Conservation (phyloP, 2,113 vertebrate species). For the Stigmatopora nigra region DNA sequence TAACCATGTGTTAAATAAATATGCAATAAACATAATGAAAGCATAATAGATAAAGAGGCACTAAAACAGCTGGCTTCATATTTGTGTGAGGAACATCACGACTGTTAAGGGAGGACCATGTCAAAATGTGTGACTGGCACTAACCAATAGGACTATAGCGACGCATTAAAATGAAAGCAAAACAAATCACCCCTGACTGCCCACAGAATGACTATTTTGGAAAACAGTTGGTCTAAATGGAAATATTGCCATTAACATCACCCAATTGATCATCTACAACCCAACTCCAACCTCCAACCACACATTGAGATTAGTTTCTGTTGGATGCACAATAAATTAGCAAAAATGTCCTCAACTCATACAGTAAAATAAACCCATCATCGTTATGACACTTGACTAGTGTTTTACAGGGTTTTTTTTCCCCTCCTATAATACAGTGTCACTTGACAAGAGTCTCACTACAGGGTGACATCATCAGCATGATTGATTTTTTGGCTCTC, state of each 20-base stretch:
- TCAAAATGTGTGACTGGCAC: neutral
- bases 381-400: conserved; percentile 59
- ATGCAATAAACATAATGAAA: neutral
- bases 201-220: no score
- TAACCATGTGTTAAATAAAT: neutral
- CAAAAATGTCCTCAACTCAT: conserved; percentile 37
- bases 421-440: conserved; percentile 60
- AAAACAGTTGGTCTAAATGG: no score
- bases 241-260: no score
- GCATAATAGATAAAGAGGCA: neutral
- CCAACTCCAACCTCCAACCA: neutral
- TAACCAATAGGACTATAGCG: no score
- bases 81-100: neutral
- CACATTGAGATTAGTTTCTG: conserved; percentile 9
- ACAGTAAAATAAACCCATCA: conserved; percentile 63
- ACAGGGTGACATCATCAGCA: conserved; percentile 55
- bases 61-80: neutral
- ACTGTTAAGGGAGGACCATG: neutral
- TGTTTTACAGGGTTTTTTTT: conserved; percentile 42
- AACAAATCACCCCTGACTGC: no score
- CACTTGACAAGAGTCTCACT: conserved; percentile 58
- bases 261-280: neutral
- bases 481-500: conserved; percentile 63
- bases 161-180: no score
- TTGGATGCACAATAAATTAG: conserved; percentile 24